These are phyloP conservation scores for Clivina fossor DNA, from an alignment of 2,888 invertebrate species.

Conservation along the genomic window DNA sequence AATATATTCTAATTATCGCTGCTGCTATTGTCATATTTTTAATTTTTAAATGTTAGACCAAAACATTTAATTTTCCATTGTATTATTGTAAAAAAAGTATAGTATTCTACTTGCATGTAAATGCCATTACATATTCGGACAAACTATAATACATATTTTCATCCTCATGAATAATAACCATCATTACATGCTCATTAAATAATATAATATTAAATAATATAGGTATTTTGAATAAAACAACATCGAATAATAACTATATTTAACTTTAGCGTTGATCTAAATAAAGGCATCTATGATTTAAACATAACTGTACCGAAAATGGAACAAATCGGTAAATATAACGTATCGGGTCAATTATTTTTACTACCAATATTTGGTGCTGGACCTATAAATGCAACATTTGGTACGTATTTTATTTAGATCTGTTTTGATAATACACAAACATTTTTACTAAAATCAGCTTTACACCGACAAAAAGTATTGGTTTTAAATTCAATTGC, in stretches of 20 bases:
- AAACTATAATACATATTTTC: no score
- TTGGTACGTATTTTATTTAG: constrained; percentile 8
- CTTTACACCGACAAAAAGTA: not conserved
- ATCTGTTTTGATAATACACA: not conserved
- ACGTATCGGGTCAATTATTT: constrained; percentile 1
- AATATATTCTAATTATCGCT: no score
- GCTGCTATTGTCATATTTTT: no score
- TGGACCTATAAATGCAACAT: constrained; percentile 7
- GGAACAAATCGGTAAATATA: not conserved
- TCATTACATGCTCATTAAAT: no score
- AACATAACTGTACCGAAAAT: not conserved
- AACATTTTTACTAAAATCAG: not conserved
- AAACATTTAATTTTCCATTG: no score
- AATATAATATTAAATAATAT: no score
- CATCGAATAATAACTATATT: not conserved
- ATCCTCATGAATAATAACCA: no score
- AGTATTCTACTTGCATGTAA: no score
- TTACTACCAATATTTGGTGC: constrained; percentile 5
- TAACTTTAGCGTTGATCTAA: not conserved
- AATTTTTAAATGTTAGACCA: no score
- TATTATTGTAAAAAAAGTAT: no score
- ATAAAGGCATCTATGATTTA: not conserved
- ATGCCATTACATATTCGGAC: no score
- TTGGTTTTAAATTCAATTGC: not conserved
- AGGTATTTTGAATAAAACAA: not conserved